These are phyloP conservation scores for Cliona cf. orientalis DNA, from an alignment of 37 sponge, comb jelly and placozoan species.

Conservation along the genomic window DNA sequence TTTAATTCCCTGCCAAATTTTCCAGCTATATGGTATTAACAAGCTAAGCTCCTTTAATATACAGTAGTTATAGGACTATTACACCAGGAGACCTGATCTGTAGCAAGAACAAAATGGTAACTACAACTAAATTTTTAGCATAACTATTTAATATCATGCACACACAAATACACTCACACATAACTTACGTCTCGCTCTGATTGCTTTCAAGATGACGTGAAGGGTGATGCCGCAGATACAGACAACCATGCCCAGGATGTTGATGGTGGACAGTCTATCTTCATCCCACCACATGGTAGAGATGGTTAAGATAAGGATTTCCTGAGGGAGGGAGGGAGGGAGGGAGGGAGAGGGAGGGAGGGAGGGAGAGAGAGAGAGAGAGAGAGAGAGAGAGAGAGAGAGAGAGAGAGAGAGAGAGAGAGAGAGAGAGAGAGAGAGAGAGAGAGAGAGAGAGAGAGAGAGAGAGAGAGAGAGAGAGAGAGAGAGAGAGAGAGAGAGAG, in stretches of 20 bases:
- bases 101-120: too few relatives aligned
- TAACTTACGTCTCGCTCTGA: constrained; percentile 45
- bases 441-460: constrained; percentile 7
- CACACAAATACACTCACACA: too few relatives aligned
- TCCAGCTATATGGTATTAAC: too few relatives aligned
- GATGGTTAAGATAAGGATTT: constrained; percentile 80
- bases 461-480: neutral
- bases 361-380: neutral
- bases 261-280: constrained; percentile 66
- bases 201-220: constrained; percentile 77
- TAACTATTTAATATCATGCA: too few relatives aligned
- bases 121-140: too few relatives aligned
- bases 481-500: neutral
- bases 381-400: neutral
- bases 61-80: too few relatives aligned
- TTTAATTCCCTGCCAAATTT: too few relatives aligned
- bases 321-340: constrained; percentile 49
- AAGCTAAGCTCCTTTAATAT: too few relatives aligned
- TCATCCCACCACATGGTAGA: constrained; percentile 80
- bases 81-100: too few relatives aligned
- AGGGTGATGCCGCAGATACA: constrained; percentile 87
- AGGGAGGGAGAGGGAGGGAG: neutral
- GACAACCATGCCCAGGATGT: constrained; percentile 87
- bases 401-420: constrained; percentile 3
- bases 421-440: neutral